These are phyloP conservation scores for Pipa parva DNA, from an alignment of 2,113 vertebrate genomes.

Conservation along the genomic window DNA sequence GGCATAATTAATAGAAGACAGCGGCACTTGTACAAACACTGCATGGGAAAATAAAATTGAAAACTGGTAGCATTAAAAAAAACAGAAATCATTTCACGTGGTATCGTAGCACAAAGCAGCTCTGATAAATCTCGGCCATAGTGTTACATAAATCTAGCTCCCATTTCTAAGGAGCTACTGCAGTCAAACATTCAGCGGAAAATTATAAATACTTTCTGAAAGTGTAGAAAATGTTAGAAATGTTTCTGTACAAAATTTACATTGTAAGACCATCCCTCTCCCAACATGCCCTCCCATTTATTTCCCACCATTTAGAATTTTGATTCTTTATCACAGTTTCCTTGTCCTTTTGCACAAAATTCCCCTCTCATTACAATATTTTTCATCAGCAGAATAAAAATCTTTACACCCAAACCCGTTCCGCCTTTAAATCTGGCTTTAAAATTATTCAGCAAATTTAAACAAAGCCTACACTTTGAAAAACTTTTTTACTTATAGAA, in stretches of 20 bases:
- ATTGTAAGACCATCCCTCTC: constrained; percentile 61
- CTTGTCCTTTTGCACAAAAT: constrained; percentile 20
- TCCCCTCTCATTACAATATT: constrained; percentile 8
- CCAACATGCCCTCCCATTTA: constrained; percentile 28
- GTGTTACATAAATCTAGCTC: constrained; percentile 63
- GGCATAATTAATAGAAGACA: constrained; percentile 79
- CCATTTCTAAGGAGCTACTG: constrained; percentile 55
- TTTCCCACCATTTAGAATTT: not conserved
- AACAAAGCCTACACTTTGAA: no score
- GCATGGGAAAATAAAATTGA: constrained; percentile 73
- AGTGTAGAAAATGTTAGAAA: constrained; percentile 97
- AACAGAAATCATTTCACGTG: constrained; percentile 26
- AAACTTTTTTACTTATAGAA: no score
- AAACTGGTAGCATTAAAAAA: constrained; percentile 56
- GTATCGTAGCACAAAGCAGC: constrained; percentile 26
- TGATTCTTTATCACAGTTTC: constrained; percentile 32
- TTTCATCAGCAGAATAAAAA: constrained; percentile 16
- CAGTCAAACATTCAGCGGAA: constrained; percentile 81
- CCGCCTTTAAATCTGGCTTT: no score
- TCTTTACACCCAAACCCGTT: constrained; percentile 7
- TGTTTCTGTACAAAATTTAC: constrained; percentile 93
- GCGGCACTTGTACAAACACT: constrained; percentile 83
- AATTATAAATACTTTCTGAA: constrained; percentile 87
- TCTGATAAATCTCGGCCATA: constrained; percentile 16
- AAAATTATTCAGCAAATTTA: no score